phyloP scores from a whole-genome alignment of 2,113 vertebrate species.

The Chitala chitala region DNA sequence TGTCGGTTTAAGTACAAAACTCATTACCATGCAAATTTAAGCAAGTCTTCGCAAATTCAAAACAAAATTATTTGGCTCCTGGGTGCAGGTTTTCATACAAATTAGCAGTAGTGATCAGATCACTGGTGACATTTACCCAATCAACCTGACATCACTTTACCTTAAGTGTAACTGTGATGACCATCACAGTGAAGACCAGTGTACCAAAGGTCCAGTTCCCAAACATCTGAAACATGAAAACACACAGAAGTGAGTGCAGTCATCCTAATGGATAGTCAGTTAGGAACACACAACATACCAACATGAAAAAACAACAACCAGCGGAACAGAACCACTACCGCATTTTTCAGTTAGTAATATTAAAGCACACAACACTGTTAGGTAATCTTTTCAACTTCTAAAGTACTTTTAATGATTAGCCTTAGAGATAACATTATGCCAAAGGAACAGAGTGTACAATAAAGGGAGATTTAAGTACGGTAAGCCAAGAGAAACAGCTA shows the following conservation, averaged over 20 bases:
- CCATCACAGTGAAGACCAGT: conserved; percentile 95
- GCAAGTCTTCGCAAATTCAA: neutral
- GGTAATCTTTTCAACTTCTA: no score
- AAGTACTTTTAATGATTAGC: no score
- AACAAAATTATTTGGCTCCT: no score
- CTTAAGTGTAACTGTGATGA: conserved; percentile 95
- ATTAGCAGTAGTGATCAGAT: no score
- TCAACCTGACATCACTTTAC: conserved; percentile 49
- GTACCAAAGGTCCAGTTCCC: conserved; percentile 98
- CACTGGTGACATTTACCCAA: no score
- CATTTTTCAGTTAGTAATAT: no score
- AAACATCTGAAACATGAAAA: conserved; percentile 76
- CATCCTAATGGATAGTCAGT: neutral
- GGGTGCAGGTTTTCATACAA: neutral
- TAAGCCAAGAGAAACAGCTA: conserved; percentile 2
- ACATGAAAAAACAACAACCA: no score
- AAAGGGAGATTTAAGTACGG: neutral
- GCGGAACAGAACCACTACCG: no score
- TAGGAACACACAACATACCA: neutral
- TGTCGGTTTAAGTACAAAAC: neutral
- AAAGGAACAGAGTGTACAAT: neutral
- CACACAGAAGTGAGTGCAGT: neutral
- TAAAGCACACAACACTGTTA: no score
- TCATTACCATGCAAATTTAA: neutral
- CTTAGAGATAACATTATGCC: neutral